phyloP scores from a whole-genome alignment of 1,140 invertebrate species.

The Bombus turneri region DNA sequence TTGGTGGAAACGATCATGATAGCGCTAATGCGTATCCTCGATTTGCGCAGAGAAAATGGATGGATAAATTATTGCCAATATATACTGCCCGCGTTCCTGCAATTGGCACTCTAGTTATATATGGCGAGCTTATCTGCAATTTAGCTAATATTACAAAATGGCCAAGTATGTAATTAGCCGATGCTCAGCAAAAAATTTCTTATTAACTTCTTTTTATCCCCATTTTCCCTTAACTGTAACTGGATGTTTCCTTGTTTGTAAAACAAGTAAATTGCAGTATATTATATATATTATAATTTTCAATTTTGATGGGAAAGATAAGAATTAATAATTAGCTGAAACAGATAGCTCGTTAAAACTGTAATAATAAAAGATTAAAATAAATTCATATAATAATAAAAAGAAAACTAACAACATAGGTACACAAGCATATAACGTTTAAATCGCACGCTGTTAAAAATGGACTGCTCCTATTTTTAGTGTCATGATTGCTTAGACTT shows the following conservation, averaged over 20 bases:
- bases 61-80: neutral
- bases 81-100: neutral
- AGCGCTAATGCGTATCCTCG: neutral
- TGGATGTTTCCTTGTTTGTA: neutral
- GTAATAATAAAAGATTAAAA: neutral
- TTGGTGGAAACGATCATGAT: neutral
- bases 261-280: neutral
- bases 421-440: neutral
- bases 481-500: neutral
- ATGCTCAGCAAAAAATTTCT: neutral
- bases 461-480: neutral
- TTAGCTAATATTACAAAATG: neutral
- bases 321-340: neutral
- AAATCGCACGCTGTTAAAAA: neutral
- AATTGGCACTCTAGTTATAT: neutral
- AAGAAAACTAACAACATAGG: neutral
- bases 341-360: neutral
- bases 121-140: too few species aligned
- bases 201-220: neutral
- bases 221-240: neutral
- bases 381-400: too few species aligned
- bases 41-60: neutral
- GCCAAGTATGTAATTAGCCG: neutral
- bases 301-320: neutral
- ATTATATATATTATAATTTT: neutral